These are phyloP conservation scores for Astropecten irregularis DNA, from an alignment of 53 echinoderm and acorn worm genomes.

Conservation along the genomic window DNA sequence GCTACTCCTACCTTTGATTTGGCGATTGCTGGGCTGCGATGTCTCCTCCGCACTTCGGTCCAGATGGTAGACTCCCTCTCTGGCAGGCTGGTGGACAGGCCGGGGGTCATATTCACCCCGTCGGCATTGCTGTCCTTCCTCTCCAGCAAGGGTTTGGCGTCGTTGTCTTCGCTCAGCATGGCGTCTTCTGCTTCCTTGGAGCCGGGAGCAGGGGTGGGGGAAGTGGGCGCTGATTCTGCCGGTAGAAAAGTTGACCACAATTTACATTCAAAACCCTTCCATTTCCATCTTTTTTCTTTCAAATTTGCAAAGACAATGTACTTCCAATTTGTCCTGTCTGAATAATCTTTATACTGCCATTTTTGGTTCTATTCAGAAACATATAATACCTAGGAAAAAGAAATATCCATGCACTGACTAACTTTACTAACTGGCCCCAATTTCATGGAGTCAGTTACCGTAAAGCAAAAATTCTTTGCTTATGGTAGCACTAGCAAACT, in stretches of 20 bases:
- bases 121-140: not conserved
- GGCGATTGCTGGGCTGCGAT: slow-evolving; percentile 71
- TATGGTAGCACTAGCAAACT: too few relatives aligned
- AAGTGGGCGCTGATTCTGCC: slow-evolving; percentile 93
- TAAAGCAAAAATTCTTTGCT: too few relatives aligned
- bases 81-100: slow-evolving; percentile 96
- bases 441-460: too few relatives aligned
- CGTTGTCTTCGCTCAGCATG: not conserved
- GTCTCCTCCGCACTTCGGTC: slow-evolving; percentile 93
- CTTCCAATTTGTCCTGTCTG: too few relatives aligned
- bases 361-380: too few relatives aligned
- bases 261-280: not conserved
- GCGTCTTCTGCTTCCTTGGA: slow-evolving; percentile 7
- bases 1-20: slow-evolving; percentile 54
- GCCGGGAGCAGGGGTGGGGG: slow-evolving; percentile 76
- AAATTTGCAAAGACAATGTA: too few relatives aligned
- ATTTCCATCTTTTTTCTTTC: too few relatives aligned
- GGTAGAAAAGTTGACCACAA: not conserved
- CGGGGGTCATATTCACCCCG: slow-evolving; percentile 68
- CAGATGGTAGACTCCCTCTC: slow-evolving; percentile 90
- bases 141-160: not conserved
- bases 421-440: too few relatives aligned
- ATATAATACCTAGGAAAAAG: too few relatives aligned
- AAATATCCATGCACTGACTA: too few relatives aligned
- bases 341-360: too few relatives aligned